Evolutionary conservation across 2,888 invertebrate genomes (phyloP), one percentile per base, ranked within the genome.

Genomic region (Tubulanus polymorphus): DNA sequence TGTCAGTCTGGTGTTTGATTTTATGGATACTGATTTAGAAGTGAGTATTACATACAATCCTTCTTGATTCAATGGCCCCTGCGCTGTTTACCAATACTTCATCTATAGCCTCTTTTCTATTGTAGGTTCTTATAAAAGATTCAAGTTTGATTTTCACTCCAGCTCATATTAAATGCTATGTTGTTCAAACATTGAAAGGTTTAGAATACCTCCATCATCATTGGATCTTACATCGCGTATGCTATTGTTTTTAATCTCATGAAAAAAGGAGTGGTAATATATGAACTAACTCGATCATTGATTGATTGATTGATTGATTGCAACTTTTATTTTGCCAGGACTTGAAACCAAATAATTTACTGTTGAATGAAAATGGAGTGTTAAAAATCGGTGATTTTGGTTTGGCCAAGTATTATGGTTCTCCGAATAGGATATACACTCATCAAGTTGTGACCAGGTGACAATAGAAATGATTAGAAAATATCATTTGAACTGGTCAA

Each of bases 381-480:
- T 81, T 99, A 5, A 99, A 99, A 82, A 89, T 99, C 70, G 97
- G 94, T 62, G 99, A 99, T 86, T 99, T 99, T 84, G 99, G 99
- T 75, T 83, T 99, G 62, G 99, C 99, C 0, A 94, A 96, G 76
- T 89, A 91, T 72, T 99, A 88, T 82, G 99, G 97, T 1, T 96
- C 97, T 0, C 99, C 99, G 2, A 93, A 89, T 72, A 85, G 97
- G 72, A 85, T 92, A 26, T 94, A 96, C 76, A 97, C 99, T 2
- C 94, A 97, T 84, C 96, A 97, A 82, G 96, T 96, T 47, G 95
- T 96, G 0, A 96, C 96, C 1, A 86, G 93, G 84, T 88, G 56
- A 25, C 57, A 58, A 18, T n/a, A 15, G 18, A 27, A 12, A 27
- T 6, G 25, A 10, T n/a, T n/a, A n/a, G n/a, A n/a, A n/a, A n/a